These are phyloP conservation scores for Chymomyza fuscimana DNA, from an alignment of 2,888 invertebrate genomes.

Conservation along the genomic window DNA sequence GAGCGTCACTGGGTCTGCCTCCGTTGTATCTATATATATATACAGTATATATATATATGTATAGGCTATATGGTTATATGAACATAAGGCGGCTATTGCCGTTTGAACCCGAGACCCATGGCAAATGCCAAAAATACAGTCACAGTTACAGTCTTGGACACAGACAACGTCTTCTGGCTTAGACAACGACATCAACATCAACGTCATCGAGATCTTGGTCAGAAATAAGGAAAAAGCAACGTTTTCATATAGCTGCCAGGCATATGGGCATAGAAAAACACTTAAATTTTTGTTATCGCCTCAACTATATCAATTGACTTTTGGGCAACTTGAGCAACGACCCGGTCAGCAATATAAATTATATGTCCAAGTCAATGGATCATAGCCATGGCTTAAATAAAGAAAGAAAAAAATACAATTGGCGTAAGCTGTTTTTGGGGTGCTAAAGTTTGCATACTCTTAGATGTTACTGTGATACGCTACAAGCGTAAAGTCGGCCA, in stretches of 20 bases:
- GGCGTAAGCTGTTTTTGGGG: neutral
- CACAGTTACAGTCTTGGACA: slow-evolving; percentile 6
- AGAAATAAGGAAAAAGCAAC: slow-evolving; percentile 7
- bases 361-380: slow-evolving; percentile 43
- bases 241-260: neutral
- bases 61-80: neutral
- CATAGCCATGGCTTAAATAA: slow-evolving; percentile 22
- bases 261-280: slow-evolving; percentile 52
- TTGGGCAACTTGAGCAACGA: slow-evolving; percentile 47
- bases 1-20: slow-evolving; percentile 20
- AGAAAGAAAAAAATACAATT: slow-evolving; percentile 17
- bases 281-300: slow-evolving; percentile 63
- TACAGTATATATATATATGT: neutral
- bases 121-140: slow-evolving; percentile 45
- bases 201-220: slow-evolving; percentile 30
- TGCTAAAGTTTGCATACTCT: neutral
- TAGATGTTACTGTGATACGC: neutral
- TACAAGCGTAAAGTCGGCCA: too few species aligned
- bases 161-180: slow-evolving; percentile 37
- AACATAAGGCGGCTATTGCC: neutral
- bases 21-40: slow-evolving; percentile 7
- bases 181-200: slow-evolving; percentile 23
- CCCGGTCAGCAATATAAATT: slow-evolving; percentile 47
- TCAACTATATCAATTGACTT: slow-evolving; percentile 69
- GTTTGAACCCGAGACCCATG: slow-evolving; percentile 38